Percentiles rank a stretch among this genome's conserved stretches.
Evolutionary conservation across 1,140 invertebrate genomes (phyloP).

Genomic region (Tetranychus cinnabarinus): DNA sequence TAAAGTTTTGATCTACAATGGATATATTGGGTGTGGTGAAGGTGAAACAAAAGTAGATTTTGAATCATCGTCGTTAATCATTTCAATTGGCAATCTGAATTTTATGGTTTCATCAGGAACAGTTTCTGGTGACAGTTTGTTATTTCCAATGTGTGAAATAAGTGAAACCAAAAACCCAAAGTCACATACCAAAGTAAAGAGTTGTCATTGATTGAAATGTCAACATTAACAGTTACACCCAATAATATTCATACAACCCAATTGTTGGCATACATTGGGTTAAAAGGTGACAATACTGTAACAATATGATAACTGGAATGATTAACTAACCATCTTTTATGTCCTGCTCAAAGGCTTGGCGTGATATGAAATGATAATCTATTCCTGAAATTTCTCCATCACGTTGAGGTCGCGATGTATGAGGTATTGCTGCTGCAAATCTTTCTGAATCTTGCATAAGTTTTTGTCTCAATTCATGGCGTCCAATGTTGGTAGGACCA

Average conservation of each 20-base stretch:
- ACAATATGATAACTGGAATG: neutral
- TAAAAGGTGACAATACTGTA: no score
- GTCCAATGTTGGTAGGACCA: constrained; percentile 29
- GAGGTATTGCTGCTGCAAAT: constrained; percentile 30
- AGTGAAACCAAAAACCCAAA: neutral
- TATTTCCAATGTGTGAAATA: no score
- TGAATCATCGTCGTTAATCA: no score
- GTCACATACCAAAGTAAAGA: no score
- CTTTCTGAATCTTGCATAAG: constrained; percentile 27
- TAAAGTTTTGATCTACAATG: no score
- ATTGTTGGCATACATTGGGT: no score
- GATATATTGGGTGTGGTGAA: no score
- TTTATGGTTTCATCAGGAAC: neutral
- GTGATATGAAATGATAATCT: constrained; percentile 38
- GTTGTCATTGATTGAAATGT: no score
- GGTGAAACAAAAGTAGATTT: constrained; percentile 21
- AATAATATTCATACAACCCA: no score
- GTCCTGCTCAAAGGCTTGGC: constrained; percentile 95
- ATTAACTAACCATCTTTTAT: constrained; percentile 28
- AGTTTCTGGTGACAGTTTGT: neutral
- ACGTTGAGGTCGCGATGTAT: constrained; percentile 25
- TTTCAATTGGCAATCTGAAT: constrained; percentile 1
- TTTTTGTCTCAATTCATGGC: constrained; percentile 26
- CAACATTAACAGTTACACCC: no score
- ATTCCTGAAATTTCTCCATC: constrained; percentile 25